Base-by-base conservation (phyloP, 2,888 invertebrate genomes). In the Orthosia gracilis region DNA sequence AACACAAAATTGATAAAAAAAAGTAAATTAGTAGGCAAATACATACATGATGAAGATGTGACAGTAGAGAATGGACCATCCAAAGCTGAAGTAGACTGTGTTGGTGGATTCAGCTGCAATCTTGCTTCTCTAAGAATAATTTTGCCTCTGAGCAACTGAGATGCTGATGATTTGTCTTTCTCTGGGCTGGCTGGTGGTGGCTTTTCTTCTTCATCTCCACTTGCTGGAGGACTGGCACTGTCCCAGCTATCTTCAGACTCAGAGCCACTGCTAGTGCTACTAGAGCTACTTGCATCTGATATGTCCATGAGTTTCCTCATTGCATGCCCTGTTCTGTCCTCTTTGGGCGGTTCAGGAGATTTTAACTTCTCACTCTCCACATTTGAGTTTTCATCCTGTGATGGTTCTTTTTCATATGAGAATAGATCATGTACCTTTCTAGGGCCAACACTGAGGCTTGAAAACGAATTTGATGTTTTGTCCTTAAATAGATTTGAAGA, bases 101-200 rank as follows among this genome's bases (percentile, higher is more conserved):
- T 86, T 15, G 94, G 92, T 68, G 95, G 93, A 88, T 97, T 97
- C 74, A 98, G 91, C 86, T 98, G 97, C 74, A 98, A 93, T 85
- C 97, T 96, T 15, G 98, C 97, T 91, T 98, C 97, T 78, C 98
- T 96, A 68, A 98, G 96, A 73, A 98, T 97, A 40, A 98, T 97
- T 92, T 97, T 97, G 17, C 97, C 97, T 86, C 97, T 97, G 47
- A 96, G 93, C 59, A 97, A 90, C 83, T 97, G 97, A 58, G 96
- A 96, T 74, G 95, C 92, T 74, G 93, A 90, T 23, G 94, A 88
- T 77, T 96, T 96, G 64, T 96, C 96, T 85, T 95, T 95, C 80
- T 96, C 96, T 65, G 95, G 95, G 84, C 95, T 96, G 61, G 95
- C 94, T 74, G 96, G 94, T 26, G 90, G 87, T 69, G 92, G 92